Conservation (phyloP, 2,888 invertebrate genomes). For the Drosophila cognata region DNA sequence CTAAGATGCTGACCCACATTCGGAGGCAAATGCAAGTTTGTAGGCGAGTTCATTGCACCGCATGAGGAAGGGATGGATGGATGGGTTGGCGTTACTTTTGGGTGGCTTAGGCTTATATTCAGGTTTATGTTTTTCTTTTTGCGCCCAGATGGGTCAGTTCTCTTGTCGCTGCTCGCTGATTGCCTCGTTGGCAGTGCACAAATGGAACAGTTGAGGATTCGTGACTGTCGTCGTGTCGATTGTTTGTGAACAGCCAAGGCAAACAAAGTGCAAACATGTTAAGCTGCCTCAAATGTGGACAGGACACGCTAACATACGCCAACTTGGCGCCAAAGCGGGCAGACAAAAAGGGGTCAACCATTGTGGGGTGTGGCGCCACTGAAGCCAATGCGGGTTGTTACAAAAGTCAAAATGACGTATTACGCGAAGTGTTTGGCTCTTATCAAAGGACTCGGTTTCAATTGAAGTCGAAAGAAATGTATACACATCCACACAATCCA, state of each 20-base stretch:
- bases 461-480: conserved; percentile 13
- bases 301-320: conserved; percentile 68
- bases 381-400: conserved; percentile 8
- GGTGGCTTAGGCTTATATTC: conserved; percentile 1
- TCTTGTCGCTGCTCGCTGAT: conserved; percentile 45
- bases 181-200: conserved; percentile 33
- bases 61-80: not conserved
- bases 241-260: conserved; percentile 35
- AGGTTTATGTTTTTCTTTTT: not conserved
- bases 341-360: conserved; percentile 39
- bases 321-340: conserved; percentile 65
- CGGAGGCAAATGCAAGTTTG: conserved; percentile 10
- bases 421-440: not conserved
- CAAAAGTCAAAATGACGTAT: conserved; percentile 14
- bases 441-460: conserved; percentile 36
- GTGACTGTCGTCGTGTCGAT: conserved; percentile 23
- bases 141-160: conserved; percentile 55
- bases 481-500: conserved; percentile 1
- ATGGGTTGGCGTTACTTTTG: conserved; percentile 3
- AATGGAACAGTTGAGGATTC: conserved; percentile 41
- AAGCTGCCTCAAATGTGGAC: conserved; percentile 59
- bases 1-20: conserved; percentile 40
- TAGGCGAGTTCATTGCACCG: conserved; percentile 53
- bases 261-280: conserved; percentile 39
- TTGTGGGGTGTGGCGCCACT: conserved; percentile 43